Percentiles rank a stretch among this genome's conserved stretches.
phyloP scores from a whole-genome alignment of 2,113 vertebrate genomes.

The Cygnus atratus region DNA sequence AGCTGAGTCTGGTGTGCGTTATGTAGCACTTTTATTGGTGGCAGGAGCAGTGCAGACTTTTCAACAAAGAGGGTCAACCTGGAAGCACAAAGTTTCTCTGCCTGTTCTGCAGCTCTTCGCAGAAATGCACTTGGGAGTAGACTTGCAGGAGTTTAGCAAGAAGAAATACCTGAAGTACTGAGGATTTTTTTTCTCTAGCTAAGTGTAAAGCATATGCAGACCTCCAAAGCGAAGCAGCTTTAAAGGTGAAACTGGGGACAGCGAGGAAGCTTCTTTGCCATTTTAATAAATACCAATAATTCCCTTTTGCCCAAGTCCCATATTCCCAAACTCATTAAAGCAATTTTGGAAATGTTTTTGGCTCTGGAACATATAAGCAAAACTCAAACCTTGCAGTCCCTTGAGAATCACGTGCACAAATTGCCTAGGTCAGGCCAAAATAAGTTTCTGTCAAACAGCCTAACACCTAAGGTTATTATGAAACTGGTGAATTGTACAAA shows the following conservation, averaged over 20 bases:
- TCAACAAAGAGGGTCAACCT: neutral
- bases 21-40: neutral
- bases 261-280: conserved; percentile 69
- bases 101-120: neutral
- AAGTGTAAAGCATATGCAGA: conserved; percentile 7
- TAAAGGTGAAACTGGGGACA: conserved; percentile 59
- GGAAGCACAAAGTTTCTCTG: neutral
- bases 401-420: conserved; percentile 60
- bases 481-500: conserved; percentile 55
- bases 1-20: neutral
- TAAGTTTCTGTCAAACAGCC: conserved; percentile 77
- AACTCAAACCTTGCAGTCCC: conserved; percentile 56
- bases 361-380: conserved; percentile 64
- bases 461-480: conserved; percentile 77
- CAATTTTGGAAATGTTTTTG: conserved; percentile 63
- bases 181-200: neutral
- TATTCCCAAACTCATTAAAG: conserved; percentile 76
- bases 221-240: neutral
- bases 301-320: conserved; percentile 54
- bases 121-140: neutral
- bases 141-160: neutral
- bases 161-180: neutral
- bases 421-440: conserved; percentile 69
- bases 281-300: conserved; percentile 79
- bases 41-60: neutral